Conservation (phyloP, 2,888 invertebrate species). For the Morinoia aosen region DNA sequence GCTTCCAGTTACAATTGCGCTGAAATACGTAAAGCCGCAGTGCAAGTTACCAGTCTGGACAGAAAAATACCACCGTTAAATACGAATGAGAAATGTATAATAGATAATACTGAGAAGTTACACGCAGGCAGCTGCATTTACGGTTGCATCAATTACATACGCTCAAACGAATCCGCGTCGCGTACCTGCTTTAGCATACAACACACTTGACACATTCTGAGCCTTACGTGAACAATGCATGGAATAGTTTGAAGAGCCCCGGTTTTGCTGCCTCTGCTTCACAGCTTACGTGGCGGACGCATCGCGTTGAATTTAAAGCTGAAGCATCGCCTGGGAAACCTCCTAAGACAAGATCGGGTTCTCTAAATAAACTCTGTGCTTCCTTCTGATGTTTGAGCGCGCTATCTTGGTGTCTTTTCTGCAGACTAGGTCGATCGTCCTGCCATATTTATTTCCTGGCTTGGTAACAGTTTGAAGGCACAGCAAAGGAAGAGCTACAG, state of each 20-base stretch:
- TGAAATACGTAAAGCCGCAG: background rate
- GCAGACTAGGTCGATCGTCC: conserved; percentile 12
- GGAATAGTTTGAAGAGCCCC: background rate
- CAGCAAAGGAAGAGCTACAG: background rate
- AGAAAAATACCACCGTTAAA: background rate
- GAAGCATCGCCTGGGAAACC: background rate
- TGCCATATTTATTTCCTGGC: background rate
- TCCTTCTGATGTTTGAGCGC: background rate
- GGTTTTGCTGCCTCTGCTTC: background rate
- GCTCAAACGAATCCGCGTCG: background rate
- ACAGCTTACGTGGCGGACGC: background rate
- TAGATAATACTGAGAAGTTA: background rate
- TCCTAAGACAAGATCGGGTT: background rate
- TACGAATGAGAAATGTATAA: background rate
- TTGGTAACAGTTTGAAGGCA: background rate
- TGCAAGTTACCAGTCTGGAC: background rate
- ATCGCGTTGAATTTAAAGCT: conserved; percentile 9
- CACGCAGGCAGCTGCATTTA: background rate
- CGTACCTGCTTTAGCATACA: background rate
- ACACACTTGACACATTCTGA: background rate
- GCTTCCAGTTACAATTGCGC: background rate
- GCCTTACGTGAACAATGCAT: background rate
- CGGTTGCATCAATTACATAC: background rate
- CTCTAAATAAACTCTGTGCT: background rate
- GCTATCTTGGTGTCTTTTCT: conserved; percentile 3